Evolutionary conservation across 2,888 invertebrate species (phyloP).

Genomic region (Drosophila fungiperda): DNA sequence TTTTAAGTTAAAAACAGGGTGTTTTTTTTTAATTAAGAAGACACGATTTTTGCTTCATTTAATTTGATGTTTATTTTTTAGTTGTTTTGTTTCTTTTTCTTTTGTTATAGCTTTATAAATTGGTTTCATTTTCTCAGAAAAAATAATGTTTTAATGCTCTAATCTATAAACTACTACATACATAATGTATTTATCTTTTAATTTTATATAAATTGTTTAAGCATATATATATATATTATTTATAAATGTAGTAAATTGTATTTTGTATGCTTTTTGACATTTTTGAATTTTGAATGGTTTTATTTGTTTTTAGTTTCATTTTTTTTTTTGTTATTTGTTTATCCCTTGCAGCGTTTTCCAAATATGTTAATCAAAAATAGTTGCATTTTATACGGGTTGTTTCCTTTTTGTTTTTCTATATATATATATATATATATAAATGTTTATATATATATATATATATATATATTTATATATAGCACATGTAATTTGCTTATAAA

Average conservation of each 20-base stretch:
- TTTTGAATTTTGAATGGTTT: constrained; percentile 58
- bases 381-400: constrained; percentile 34
- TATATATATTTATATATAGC: constrained; percentile 50
- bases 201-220: constrained; percentile 28
- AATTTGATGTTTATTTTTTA: constrained; percentile 62
- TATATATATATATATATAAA: constrained; percentile 26
- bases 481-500: constrained; percentile 66
- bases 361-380: constrained; percentile 75
- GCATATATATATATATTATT: constrained; percentile 39
- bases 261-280: constrained; percentile 57
- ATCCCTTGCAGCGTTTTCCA: constrained; percentile 67
- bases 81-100: constrained; percentile 27
- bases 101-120: constrained; percentile 60
- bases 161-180: constrained; percentile 57
- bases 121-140: constrained; percentile 75
- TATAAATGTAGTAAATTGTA: constrained; percentile 62
- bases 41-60: constrained; percentile 40
- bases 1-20: constrained; percentile 6
- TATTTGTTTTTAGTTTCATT: constrained; percentile 8
- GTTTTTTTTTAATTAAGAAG: neutral
- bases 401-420: constrained; percentile 19
- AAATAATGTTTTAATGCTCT: constrained; percentile 65
- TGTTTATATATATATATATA: constrained; percentile 24
- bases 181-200: constrained; percentile 36
- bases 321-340: constrained; percentile 29